Conservation (phyloP, 2,888 invertebrate genomes). For the Alcis repandata region DNA sequence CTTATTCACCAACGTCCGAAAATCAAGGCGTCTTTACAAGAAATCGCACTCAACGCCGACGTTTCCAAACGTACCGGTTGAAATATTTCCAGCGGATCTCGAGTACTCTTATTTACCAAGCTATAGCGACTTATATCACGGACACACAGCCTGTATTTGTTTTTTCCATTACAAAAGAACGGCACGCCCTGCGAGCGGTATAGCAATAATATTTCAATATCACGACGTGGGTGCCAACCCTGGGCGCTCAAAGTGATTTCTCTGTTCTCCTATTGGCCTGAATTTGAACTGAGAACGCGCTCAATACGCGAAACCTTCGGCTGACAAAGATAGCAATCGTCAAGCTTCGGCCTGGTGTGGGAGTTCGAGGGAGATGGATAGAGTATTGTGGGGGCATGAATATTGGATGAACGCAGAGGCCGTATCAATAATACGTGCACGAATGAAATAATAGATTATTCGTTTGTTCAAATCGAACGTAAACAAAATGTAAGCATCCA, state of each 20-base stretch:
- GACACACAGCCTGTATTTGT: constrained; percentile 69
- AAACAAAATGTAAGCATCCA: constrained; percentile 85
- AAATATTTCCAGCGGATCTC: constrained; percentile 75
- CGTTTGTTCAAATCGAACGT: constrained; percentile 86
- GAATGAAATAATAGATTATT: constrained; percentile 87
- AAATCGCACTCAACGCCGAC: constrained; percentile 80
- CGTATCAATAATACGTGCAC: constrained; percentile 86
- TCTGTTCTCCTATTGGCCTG: constrained; percentile 70
- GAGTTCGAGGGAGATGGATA: constrained; percentile 61
- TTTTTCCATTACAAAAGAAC: constrained; percentile 83
- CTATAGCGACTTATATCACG: constrained; percentile 52
- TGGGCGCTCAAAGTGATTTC: constrained; percentile 77
- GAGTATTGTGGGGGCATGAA: constrained; percentile 67
- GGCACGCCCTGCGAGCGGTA: constrained; percentile 76
- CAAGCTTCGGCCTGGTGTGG: not conserved
- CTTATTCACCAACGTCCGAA: constrained; percentile 82
- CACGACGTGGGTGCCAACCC: constrained; percentile 70
- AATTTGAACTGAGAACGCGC: constrained; percentile 51
- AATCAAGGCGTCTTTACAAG: constrained; percentile 80
- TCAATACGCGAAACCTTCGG: constrained; percentile 65
- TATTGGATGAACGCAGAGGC: constrained; percentile 80
- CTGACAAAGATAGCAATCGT: constrained; percentile 57
- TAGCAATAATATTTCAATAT: constrained; percentile 85
- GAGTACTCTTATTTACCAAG: constrained; percentile 77
- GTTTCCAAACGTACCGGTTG: constrained; percentile 59